Evolutionary conservation across 2,888 invertebrate species (phyloP).

Genomic region (Caenorhabditis becei): DNA sequence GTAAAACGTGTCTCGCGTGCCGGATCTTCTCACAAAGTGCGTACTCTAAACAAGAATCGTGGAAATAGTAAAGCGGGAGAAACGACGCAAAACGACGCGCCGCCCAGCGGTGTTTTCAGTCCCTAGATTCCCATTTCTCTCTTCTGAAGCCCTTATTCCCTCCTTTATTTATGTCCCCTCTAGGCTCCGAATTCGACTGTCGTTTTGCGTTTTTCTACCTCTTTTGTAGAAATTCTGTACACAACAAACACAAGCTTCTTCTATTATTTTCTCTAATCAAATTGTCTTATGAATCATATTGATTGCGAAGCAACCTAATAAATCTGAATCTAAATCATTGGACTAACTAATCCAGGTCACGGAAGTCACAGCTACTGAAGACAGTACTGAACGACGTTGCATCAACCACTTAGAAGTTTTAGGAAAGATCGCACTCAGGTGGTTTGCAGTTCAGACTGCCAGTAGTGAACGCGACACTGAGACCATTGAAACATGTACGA

Average conservation of each 20-base stretch:
- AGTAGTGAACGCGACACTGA: too few relatives aligned
- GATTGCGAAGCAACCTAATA: conserved; percentile 28
- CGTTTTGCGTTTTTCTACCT: conserved; percentile 58
- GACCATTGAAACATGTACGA: too few relatives aligned
- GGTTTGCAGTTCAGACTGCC: too few relatives aligned
- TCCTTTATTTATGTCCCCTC: conserved; percentile 25
- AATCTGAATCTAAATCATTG: too few relatives aligned
- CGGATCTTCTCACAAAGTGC: conserved; percentile 70
- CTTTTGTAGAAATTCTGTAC: conserved; percentile 55
- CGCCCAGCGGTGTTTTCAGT: conserved; percentile 48
- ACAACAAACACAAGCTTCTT: conserved; percentile 17
- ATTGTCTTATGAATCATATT: conserved; percentile 35
- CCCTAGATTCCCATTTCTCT: conserved; percentile 32
- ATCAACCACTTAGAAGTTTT: too few relatives aligned
- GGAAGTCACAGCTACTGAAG: too few relatives aligned
- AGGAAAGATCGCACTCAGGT: too few relatives aligned
- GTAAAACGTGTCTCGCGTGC: conserved; percentile 72
- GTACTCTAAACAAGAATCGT: conserved; percentile 69
- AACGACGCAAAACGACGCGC: conserved; percentile 48
- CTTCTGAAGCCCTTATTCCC: conserved; percentile 6
- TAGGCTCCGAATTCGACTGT: conserved; percentile 51
- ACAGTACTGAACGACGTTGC: too few relatives aligned
- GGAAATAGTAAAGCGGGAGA: conserved; percentile 72
- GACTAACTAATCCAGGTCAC: too few relatives aligned
- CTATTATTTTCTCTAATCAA: background rate